Evolutionary conservation across 2,113 vertebrate species (phyloP).

Genomic region (Salvelinus sp.): DNA sequence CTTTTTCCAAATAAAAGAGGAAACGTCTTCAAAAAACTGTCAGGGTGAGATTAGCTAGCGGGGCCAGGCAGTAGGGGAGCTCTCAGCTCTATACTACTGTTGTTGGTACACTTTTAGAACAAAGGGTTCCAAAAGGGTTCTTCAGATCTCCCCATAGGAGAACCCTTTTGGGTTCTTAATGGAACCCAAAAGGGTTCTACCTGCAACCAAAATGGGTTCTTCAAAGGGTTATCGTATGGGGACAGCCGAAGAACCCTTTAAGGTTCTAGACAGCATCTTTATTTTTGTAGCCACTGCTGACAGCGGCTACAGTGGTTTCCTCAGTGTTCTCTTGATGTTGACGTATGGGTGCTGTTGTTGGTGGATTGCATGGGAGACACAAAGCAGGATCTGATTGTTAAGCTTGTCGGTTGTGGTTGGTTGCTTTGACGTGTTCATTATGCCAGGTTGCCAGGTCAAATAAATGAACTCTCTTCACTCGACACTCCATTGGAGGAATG

Average conservation of each 20-base stretch:
- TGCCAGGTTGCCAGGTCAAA: neutral
- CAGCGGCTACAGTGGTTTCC: neutral
- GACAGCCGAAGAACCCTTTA: no score
- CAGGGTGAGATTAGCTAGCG: neutral
- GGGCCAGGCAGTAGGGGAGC: no score
- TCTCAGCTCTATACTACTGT: no score
- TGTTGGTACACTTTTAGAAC: neutral
- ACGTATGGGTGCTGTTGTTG: neutral
- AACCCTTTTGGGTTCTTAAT: no score
- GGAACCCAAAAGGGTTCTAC: no score
- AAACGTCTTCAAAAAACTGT: neutral
- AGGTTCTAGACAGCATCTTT: no score
- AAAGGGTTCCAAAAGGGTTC: no score
- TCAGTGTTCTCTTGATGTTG: neutral
- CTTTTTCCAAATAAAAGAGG: conserved; percentile 3
- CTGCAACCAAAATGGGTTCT: no score
- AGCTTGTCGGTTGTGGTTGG: neutral
- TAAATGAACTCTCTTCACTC: no score
- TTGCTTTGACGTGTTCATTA: neutral
- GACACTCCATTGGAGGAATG: no score
- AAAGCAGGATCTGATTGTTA: conserved; percentile 1
- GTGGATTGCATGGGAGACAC: conserved; percentile 4
- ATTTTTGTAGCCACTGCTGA: neutral
- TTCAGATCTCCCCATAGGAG: no score
- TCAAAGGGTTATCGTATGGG: no score